phyloP scores from a whole-genome alignment of 2,113 vertebrate species.

The Perca schrenkii region DNA sequence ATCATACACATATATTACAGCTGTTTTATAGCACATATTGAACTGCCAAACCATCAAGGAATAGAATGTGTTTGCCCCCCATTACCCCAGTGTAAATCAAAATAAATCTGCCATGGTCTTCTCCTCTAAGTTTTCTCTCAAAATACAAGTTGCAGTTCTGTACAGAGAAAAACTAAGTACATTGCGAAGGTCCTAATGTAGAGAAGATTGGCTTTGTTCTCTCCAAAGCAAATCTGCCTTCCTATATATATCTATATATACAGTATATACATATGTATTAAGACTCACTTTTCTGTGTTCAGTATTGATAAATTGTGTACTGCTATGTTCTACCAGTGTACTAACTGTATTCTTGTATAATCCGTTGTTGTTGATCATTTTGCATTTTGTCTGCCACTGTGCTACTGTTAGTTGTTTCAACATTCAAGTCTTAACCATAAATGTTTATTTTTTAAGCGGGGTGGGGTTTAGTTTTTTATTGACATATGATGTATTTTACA shows the following conservation, averaged over 20 bases:
- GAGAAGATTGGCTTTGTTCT: conserved; percentile 56
- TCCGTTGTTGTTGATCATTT: conserved; percentile 71
- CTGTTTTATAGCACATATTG: conserved; percentile 1
- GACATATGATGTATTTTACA: conserved; percentile 60
- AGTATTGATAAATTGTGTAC: conserved; percentile 75
- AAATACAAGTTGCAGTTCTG: conserved; percentile 41
- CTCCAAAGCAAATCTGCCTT: conserved; percentile 70
- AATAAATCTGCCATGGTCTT: conserved; percentile 39
- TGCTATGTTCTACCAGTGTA: conserved; percentile 75
- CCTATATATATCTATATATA: conserved; percentile 70
- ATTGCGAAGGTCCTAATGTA: conserved; percentile 33
- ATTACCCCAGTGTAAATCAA: conserved; percentile 16
- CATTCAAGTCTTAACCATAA: conserved; percentile 75
- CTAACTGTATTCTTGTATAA: conserved; percentile 73
- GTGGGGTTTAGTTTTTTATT: conserved; percentile 50
- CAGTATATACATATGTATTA: conserved; percentile 63
- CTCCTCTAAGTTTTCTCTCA: conserved; percentile 38
- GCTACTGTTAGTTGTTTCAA: conserved; percentile 72
- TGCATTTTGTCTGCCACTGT: conserved; percentile 71
- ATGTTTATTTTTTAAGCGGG: conserved; percentile 71
- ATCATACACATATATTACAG: background rate
- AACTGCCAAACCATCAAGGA: conserved; percentile 10
- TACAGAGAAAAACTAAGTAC: conserved; percentile 53
- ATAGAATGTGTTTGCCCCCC: conserved; percentile 22
- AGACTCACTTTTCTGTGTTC: conserved; percentile 72